Conservation (phyloP, 2,797 vertebrate genomes). For the Phataginus tetradactyla region DNA sequence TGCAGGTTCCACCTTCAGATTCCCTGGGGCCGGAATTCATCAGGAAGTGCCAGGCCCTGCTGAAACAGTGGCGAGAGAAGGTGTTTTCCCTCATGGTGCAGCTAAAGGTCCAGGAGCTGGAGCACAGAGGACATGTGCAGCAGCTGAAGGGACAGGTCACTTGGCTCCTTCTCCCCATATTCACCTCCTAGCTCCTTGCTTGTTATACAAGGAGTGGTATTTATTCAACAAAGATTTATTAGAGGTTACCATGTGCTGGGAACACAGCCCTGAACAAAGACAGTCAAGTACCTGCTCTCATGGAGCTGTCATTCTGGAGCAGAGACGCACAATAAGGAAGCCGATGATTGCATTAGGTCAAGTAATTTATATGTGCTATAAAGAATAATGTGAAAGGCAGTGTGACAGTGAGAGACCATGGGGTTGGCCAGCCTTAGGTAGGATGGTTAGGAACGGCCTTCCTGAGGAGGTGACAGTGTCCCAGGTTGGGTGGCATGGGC, state of each 20-base stretch:
- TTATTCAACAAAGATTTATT: neutral
- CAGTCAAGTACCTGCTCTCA: neutral
- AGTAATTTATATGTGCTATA: neutral
- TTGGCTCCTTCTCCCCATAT: neutral
- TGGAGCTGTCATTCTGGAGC: neutral
- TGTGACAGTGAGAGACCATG: neutral
- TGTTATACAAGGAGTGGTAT: neutral
- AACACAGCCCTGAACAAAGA: neutral
- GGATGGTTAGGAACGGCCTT: neutral
- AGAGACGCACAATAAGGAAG: neutral
- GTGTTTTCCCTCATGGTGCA: slow-evolving; percentile 93
- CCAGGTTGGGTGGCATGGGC: neutral
- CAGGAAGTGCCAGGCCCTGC: slow-evolving; percentile 85
- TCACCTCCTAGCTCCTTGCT: neutral
- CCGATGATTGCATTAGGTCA: neutral
- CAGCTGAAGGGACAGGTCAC: slow-evolving; percentile 84
- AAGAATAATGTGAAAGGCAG: neutral
- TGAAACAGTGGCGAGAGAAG: slow-evolving; percentile 93
- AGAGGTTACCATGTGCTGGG: neutral
- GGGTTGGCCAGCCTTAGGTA: neutral
- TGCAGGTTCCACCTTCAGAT: slow-evolving; percentile 63
- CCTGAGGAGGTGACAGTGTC: neutral
- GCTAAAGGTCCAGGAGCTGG: slow-evolving; percentile 91
- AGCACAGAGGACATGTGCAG: slow-evolving; percentile 76
- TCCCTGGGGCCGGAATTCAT: slow-evolving; percentile 70